Conservation (phyloP, 2,113 vertebrate species). For the Prolemur simus region DNA sequence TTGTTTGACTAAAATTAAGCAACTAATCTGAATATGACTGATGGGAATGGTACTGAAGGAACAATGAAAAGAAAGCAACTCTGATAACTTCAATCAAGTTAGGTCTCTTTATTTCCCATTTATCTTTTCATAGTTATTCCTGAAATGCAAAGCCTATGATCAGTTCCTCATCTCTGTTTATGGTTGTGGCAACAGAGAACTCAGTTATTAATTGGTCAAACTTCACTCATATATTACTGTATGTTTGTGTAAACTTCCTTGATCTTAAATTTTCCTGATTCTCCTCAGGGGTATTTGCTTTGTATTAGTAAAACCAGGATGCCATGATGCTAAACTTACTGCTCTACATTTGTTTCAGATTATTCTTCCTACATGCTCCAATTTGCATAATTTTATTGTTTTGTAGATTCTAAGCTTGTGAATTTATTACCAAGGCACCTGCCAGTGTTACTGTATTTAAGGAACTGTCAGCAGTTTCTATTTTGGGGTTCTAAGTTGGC, state of each 20-base stretch:
- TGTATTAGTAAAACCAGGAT: slow-evolving; percentile 66
- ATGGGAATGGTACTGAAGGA: slow-evolving; percentile 63
- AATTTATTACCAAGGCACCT: slow-evolving; percentile 79
- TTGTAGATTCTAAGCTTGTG: slow-evolving; percentile 75
- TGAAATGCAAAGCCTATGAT: not conserved
- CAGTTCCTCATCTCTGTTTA: slow-evolving; percentile 50
- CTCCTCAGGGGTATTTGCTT: slow-evolving; percentile 68
- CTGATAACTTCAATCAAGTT: not conserved
- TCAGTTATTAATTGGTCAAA: slow-evolving; percentile 70
- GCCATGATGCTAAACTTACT: slow-evolving; percentile 64
- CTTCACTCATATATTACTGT: slow-evolving; percentile 44
- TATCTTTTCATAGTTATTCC: not conserved
- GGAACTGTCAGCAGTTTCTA: slow-evolving; percentile 74
- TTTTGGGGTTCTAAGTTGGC: slow-evolving; percentile 74
- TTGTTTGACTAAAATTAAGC: slow-evolving; percentile 79
- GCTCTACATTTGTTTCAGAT: slow-evolving; percentile 74
- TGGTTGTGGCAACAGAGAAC: slow-evolving; percentile 64
- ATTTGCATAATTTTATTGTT: slow-evolving; percentile 85
- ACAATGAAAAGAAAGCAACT: slow-evolving; percentile 73
- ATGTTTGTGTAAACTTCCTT: slow-evolving; percentile 59
- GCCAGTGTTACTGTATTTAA: slow-evolving; percentile 81
- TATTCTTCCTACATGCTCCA: slow-evolving; percentile 74
- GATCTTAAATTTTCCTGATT: slow-evolving; percentile 76
- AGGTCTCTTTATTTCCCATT: not conserved
- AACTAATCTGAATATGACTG: slow-evolving; percentile 81